Evolutionary conservation across 2,888 invertebrate species (phyloP).

Genomic region (Drosophila mulleri): DNA sequence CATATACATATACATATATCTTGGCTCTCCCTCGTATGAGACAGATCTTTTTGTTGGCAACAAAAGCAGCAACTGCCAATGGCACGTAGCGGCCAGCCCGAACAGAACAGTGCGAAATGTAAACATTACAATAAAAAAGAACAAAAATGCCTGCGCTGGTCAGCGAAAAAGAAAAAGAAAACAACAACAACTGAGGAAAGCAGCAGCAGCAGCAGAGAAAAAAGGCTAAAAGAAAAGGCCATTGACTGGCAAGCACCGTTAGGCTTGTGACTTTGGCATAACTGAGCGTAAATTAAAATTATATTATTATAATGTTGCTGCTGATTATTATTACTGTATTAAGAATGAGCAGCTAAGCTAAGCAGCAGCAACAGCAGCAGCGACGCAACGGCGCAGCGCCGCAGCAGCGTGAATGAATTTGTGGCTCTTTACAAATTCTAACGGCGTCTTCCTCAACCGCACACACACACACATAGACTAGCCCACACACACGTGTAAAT

Average conservation of each 20-base stretch:
- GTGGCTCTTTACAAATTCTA: constrained; percentile 69
- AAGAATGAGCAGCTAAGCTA: constrained; percentile 27
- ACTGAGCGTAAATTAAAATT: constrained; percentile 67
- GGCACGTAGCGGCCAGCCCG: constrained; percentile 43
- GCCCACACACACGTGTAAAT: constrained; percentile 10
- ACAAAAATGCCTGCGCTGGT: constrained; percentile 50
- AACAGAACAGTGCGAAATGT: constrained; percentile 68
- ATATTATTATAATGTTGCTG: constrained; percentile 58
- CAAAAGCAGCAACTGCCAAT: constrained; percentile 57
- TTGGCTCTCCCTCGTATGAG: constrained; percentile 43
- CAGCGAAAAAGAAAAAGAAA: constrained; percentile 13
- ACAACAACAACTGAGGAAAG: constrained; percentile 11
- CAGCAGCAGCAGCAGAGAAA: background rate
- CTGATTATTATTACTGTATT: constrained; percentile 61
- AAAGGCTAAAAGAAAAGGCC: constrained; percentile 43
- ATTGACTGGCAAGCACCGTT: constrained; percentile 58
- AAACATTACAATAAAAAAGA: constrained; percentile 70
- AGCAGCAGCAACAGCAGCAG: background rate
- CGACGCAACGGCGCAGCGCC: background rate
- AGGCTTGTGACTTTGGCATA: constrained; percentile 62
- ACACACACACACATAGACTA: constrained; percentile 17
- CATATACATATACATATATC: background rate
- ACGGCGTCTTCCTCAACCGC: constrained; percentile 65
- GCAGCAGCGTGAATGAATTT: constrained; percentile 67
- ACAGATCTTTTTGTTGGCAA: constrained; percentile 75